Evolutionary conservation across 2,113 vertebrate species (phyloP).

Genomic region (Phrynocephalus versicolor): DNA sequence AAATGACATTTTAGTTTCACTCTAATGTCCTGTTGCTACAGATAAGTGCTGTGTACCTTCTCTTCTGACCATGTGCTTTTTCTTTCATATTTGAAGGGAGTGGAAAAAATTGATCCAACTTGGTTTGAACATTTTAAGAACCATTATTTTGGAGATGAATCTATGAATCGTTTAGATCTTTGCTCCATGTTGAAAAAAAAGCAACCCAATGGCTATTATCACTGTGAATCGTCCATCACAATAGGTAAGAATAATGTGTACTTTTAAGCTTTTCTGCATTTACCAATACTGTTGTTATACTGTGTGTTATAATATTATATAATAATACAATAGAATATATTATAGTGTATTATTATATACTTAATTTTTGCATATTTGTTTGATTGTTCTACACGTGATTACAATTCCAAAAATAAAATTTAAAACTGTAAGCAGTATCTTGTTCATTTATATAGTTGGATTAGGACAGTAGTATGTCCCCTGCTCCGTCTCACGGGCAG

Average conservation of each 20-base stretch:
- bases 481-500: too few relatives aligned
- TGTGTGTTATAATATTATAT: too few relatives aligned
- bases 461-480: too few relatives aligned
- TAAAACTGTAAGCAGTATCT: background rate
- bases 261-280: conserved; percentile 3
- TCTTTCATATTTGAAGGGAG: conserved; percentile 79
- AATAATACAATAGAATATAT: too few relatives aligned
- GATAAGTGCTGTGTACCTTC: background rate
- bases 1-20: conserved; percentile 23
- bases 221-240: conserved; percentile 86
- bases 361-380: background rate
- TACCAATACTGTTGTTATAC: conserved; percentile 6
- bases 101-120: conserved; percentile 87
- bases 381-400: background rate
- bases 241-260: conserved; percentile 80
- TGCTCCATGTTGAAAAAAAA: conserved; percentile 97
- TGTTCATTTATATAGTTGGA: too few relatives aligned
- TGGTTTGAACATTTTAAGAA: conserved; percentile 82
- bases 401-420: background rate
- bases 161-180: conserved; percentile 85
- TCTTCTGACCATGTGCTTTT: conserved; percentile 43
- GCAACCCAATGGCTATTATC: conserved; percentile 89
- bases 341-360: too few relatives aligned
- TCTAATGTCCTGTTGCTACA: background rate
- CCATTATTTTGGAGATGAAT: conserved; percentile 88